Base-by-base conservation (phyloP, 2,888 invertebrate genomes). In the Noctuana brunneofusca region DNA sequence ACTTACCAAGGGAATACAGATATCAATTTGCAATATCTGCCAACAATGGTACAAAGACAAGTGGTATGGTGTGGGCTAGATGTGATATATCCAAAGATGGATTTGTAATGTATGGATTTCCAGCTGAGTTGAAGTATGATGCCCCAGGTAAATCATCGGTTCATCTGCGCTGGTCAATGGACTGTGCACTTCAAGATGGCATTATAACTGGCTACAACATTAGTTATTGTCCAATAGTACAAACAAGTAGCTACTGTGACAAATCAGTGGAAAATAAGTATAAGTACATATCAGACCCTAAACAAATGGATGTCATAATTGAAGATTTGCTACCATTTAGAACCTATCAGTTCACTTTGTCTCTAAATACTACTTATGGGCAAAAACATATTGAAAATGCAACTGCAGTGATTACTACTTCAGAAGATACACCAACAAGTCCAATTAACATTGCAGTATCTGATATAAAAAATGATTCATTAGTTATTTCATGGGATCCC, bases 11-110 rank as follows among this genome's bases (percentile, higher is more conserved):
- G 87, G 92, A 93, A 58, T 87, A 86, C 64, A 93, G 93, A 32
- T 95, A 93, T 78, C 96, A 93, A 75, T 96, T 97, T 89, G 97
- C 97, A 1, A 96, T 97, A 65, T 94, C 97, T 4, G 96, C 96
- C 0, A 96, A 97, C 75, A 94, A 93, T 46, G 83, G 87, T 0
- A 81, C 81, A 3, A 92, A 92, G 65, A 96, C 96, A 69, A 96
- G 96, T 77, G 97, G 97, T 0, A 96, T 97, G 95, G 93, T 94
- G 11, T 97, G 97, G 97, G 95, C 96, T 9, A 93, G 93, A 35
- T 97, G 97, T 79, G 89, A 89, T 54, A 90, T 91, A 71, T 87
- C 89, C 41, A 87, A 83, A 71, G 89, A 88, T 70, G 82, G 78
- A 35, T 84, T 89, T 66, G 81, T 80, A 41, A 93, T 95, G 94